A percentile compares a stretch with the other conserved stretches of the same genome.
Evolutionary conservation across 2,113 vertebrate species (phyloP).

Genomic region (Strix aluco): DNA sequence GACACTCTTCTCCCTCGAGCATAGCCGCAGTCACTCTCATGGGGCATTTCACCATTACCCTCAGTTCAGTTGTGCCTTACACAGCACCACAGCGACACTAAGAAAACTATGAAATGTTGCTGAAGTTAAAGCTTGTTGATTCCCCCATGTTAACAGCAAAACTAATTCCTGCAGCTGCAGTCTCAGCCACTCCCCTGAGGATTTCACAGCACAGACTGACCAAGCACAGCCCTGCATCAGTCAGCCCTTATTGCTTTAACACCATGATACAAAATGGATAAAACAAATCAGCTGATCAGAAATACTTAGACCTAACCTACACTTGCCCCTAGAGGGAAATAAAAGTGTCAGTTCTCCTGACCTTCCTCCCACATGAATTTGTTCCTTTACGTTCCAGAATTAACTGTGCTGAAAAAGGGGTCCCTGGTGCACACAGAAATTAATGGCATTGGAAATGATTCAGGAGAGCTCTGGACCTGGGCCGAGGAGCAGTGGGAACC

Average conservation of each 20-base stretch:
- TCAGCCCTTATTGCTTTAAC: not conserved
- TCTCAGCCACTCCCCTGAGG: not conserved
- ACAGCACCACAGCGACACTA: not conserved
- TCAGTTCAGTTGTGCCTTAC: not conserved
- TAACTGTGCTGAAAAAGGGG: not conserved
- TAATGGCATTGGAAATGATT: not conserved
- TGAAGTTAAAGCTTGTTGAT: not conserved
- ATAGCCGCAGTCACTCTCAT: not conserved
- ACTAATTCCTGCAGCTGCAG: not conserved
- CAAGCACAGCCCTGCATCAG: not conserved
- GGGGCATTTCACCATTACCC: not conserved
- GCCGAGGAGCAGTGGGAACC: not conserved
- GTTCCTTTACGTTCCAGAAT: not conserved
- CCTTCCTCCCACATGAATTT: not conserved
- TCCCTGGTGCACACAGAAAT: not conserved
- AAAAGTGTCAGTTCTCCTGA: not conserved
- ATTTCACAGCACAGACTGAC: not conserved
- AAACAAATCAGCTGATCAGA: not conserved
- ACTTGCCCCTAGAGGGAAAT: not conserved
- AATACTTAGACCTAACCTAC: not conserved
- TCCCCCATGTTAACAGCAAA: not conserved
- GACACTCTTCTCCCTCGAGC: not conserved
- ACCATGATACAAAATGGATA: not conserved
- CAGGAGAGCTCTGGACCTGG: not conserved
- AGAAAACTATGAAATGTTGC: not conserved